Conservation (phyloP, 2,113 vertebrate genomes). For the Mesitornis unicolor region DNA sequence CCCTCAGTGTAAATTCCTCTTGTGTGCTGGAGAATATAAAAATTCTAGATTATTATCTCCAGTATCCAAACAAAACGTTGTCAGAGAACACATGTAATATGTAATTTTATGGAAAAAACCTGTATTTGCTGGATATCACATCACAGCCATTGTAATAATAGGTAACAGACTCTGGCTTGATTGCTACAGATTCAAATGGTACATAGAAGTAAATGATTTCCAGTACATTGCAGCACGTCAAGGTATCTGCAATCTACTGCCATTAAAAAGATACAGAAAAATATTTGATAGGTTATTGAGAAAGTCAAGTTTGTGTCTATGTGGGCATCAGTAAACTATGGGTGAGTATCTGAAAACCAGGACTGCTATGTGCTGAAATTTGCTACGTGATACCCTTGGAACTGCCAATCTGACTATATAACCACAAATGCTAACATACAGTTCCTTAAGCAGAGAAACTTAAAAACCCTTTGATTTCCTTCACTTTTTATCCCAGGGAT, state of each 20-base stretch:
- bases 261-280: too few relatives aligned
- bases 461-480: neutral
- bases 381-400: neutral
- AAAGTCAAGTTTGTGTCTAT: neutral
- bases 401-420: neutral
- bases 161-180: neutral
- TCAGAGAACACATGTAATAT: neutral
- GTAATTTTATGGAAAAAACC: neutral
- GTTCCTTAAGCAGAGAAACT: neutral
- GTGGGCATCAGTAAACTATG: neutral
- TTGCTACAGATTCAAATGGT: neutral
- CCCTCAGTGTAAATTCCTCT: neutral
- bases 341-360: neutral
- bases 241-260: neutral
- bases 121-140: neutral
- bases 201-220: neutral
- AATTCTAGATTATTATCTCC: neutral
- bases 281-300: neutral
- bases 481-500: neutral
- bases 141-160: neutral
- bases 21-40: neutral
- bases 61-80: neutral
- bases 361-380: neutral
- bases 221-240: neutral
- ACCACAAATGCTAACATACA: accelerated